Evolutionary conservation across 2,797 vertebrate species (phyloP), one percentile per base, ranked within the genome.

Genomic region (Artibeus lituratus): DNA sequence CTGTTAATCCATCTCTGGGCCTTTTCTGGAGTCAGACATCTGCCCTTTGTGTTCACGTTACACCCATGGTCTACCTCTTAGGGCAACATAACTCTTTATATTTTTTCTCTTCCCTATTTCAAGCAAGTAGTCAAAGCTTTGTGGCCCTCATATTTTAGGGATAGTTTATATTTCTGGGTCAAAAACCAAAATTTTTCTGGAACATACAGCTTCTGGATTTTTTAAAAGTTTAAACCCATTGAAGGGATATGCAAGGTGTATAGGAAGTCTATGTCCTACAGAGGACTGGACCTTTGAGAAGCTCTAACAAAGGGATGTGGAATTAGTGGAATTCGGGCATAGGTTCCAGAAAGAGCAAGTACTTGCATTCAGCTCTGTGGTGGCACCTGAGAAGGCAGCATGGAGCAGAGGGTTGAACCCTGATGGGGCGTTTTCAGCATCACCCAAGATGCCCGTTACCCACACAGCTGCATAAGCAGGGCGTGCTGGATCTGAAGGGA

Each of bases 151-250:
- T 94, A 51, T 76, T 73, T 90, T 62, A 47, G 10, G 14, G 35
- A 32, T 84, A 10, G 37, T 89, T 95, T 94, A 55, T 87, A 32
- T 91, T 95, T 95, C 89, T 93, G 82, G 78, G 81, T 69, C 77
- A 39, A 74, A 91, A 94, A n/a, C 83, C 59, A 88, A 88, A 57
- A 29, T 24, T 90, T 94, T 94, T 49, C 55, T 96, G 24, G 32
- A 91, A 73, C 18, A 39, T 4, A 65, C 9, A 83, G 37, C 32
- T 93, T 96, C 22, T 76, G n/a, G 24, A 24, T 72, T 95, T 94
- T 77, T 59, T 15, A 55, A 90, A 95, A 89, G 8, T 18, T 16
- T 11, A 65, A 94, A 39, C 32, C 32, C 69, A 19, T 18, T 87
- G 53, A 94, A 44, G 21, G 85, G 21, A 70, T 74, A 59, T 9